Evolutionary conservation across 2,888 invertebrate species (phyloP).

Genomic region (Melolontha melolontha): DNA sequence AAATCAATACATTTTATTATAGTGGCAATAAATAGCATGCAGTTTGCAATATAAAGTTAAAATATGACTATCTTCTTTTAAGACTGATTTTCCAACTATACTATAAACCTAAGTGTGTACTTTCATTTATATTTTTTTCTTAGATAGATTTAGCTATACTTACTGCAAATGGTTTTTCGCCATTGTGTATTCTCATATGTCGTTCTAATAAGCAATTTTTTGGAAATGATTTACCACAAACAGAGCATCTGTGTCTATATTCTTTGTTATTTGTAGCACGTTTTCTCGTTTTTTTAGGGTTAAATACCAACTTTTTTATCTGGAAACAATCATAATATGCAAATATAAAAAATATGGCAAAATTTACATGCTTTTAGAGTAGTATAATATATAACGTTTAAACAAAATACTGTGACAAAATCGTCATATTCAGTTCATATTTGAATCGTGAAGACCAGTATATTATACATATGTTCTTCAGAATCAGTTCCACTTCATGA

Average conservation of each 20-base stretch:
- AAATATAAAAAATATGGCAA: background rate
- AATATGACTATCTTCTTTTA: too few relatives aligned
- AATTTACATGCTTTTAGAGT: background rate
- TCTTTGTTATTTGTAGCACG: constrained; percentile 49
- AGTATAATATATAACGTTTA: constrained; percentile 1
- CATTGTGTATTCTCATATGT: constrained; percentile 76
- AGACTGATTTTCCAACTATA: too few relatives aligned
- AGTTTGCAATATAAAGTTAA: too few relatives aligned
- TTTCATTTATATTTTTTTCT: background rate
- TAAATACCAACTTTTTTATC: constrained; percentile 55
- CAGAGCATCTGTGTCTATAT: constrained; percentile 64
- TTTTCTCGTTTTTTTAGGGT: constrained; percentile 49
- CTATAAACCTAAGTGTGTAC: background rate
- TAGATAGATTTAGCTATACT: constrained; percentile 40
- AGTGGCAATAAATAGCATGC: too few relatives aligned
- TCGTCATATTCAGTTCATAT: too few relatives aligned
- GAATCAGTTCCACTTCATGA: too few relatives aligned
- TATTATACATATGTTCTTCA: too few relatives aligned
- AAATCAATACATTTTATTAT: too few relatives aligned
- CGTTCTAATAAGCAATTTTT: constrained; percentile 75
- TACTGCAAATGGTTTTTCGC: constrained; percentile 73
- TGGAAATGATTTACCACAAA: constrained; percentile 69
- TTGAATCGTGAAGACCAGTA: too few relatives aligned
- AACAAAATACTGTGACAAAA: too few relatives aligned
- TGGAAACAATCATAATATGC: constrained; percentile 41